Percentiles rank a stretch among this genome's conserved stretches.
phyloP scores from a whole-genome alignment of 2,113 vertebrate genomes.

The Labeo catla region DNA sequence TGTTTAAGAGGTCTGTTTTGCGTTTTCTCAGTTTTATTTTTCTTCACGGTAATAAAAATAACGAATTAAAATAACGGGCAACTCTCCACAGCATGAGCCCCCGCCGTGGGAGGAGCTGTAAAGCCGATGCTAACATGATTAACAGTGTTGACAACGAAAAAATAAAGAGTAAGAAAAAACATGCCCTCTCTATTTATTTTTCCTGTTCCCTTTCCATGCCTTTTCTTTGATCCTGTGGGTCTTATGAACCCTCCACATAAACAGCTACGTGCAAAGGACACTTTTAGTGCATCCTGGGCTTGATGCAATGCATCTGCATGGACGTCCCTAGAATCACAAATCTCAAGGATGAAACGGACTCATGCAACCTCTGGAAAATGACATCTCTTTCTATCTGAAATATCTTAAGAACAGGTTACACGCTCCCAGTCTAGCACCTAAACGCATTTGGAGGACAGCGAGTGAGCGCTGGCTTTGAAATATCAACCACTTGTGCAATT shows the following conservation, averaged over 20 bases:
- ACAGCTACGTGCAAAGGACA: constrained; percentile 69
- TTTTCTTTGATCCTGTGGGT: constrained; percentile 74
- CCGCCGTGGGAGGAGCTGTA: constrained; percentile 59
- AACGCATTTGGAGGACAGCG: constrained; percentile 41
- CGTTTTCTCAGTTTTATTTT: constrained; percentile 51
- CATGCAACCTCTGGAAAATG: constrained; percentile 33
- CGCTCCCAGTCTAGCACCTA: constrained; percentile 45
- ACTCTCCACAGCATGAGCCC: constrained; percentile 61
- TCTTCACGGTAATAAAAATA: constrained; percentile 66
- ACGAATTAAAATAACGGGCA: constrained; percentile 57
- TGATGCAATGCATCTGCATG: constrained; percentile 68
- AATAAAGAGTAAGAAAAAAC: constrained; percentile 40
- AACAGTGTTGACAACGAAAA: constrained; percentile 55
- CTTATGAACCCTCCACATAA: constrained; percentile 75
- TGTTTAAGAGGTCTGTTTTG: constrained; percentile 56
- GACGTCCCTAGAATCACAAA: constrained; percentile 68
- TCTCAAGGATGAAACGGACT: constrained; percentile 65
- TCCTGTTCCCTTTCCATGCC: constrained; percentile 63
- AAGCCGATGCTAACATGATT: constrained; percentile 67
- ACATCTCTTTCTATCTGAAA: constrained; percentile 52
- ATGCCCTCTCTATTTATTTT: constrained; percentile 64
- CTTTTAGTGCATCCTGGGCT: constrained; percentile 71
- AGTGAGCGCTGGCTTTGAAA: constrained; percentile 51
- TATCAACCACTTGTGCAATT: constrained; percentile 59
- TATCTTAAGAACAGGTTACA: constrained; percentile 42